Conservation (phyloP, 2,113 vertebrate genomes). For the Brachyhypopomus occidentalis region DNA sequence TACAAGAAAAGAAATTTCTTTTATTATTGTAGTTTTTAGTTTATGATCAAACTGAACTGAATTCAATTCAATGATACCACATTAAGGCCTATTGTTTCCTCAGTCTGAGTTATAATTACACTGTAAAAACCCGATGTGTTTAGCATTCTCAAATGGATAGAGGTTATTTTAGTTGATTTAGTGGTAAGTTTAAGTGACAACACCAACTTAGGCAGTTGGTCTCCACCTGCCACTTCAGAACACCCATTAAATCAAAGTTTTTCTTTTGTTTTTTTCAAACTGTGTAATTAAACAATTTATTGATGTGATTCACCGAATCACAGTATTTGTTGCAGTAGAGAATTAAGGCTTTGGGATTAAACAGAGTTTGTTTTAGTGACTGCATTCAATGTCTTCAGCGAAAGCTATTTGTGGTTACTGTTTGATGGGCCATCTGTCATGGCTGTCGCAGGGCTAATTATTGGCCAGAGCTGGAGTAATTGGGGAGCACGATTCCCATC, state of each 20-base stretch:
- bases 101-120: constrained; percentile 3
- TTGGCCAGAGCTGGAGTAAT: constrained; percentile 23
- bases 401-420: constrained; percentile 18
- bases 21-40: no score
- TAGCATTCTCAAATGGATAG: neutral
- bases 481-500: constrained; percentile 14
- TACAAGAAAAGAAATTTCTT: no score
- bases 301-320: neutral
- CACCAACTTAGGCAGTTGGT: neutral
- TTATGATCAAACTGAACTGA: no score
- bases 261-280: neutral
- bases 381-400: neutral
- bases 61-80: neutral
- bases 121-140: neutral
- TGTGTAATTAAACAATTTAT: neutral
- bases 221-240: neutral
- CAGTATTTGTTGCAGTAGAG: neutral
- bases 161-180: neutral
- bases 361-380: constrained; percentile 1
- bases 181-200: neutral
- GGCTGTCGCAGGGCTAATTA: constrained; percentile 26
- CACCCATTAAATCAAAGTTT: neutral
- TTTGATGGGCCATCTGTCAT: constrained; percentile 8
- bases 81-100: neutral
- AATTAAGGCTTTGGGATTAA: neutral